Percentiles rank a stretch among this genome's conserved stretches.
Evolutionary conservation across 2,113 vertebrate genomes (phyloP).

Genomic region (Takifugu bimaculatus): DNA sequence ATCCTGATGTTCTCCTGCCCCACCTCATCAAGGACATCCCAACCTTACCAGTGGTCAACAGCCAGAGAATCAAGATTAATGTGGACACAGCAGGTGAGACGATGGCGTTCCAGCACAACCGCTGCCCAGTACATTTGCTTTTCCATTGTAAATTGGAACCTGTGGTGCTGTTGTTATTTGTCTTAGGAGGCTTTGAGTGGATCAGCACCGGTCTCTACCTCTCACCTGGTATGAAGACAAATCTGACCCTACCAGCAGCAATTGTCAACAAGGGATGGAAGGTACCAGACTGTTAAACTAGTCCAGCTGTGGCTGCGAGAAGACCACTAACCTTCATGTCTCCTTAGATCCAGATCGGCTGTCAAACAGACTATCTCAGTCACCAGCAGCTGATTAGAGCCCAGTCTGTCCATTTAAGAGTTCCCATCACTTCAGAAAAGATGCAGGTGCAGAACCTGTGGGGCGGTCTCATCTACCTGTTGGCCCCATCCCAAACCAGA

Average conservation of each 20-base stretch:
- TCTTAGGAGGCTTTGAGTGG: slow-evolving; percentile 67
- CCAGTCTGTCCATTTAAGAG: slow-evolving; percentile 53
- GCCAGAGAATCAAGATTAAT: slow-evolving; percentile 53
- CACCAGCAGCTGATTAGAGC: slow-evolving; percentile 49
- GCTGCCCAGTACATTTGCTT: too few species aligned
- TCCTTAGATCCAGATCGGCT: slow-evolving; percentile 74
- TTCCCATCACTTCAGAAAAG: slow-evolving; percentile 51
- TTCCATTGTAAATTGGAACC: neutral
- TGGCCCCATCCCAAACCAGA: slow-evolving; percentile 60
- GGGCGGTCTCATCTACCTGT: slow-evolving; percentile 73
- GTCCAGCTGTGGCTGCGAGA: neutral
- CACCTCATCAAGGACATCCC: slow-evolving; percentile 65
- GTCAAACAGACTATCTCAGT: slow-evolving; percentile 70
- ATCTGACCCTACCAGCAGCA: slow-evolving; percentile 57
- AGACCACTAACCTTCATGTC: neutral
- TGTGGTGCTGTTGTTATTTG: slow-evolving; percentile 22
- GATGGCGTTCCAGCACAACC: neutral
- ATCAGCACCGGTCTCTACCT: slow-evolving; percentile 79
- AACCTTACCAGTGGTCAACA: slow-evolving; percentile 49
- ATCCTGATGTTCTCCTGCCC: slow-evolving; percentile 71
- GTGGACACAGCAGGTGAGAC: slow-evolving; percentile 62
- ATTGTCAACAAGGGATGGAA: slow-evolving; percentile 65
- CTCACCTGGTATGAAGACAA: slow-evolving; percentile 70
- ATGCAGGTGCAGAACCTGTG: slow-evolving; percentile 68
- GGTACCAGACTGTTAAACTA: slow-evolving; percentile 43